Evolutionary conservation across 2,113 vertebrate genomes (phyloP).

Genomic region (Gorilla gorilla): DNA sequence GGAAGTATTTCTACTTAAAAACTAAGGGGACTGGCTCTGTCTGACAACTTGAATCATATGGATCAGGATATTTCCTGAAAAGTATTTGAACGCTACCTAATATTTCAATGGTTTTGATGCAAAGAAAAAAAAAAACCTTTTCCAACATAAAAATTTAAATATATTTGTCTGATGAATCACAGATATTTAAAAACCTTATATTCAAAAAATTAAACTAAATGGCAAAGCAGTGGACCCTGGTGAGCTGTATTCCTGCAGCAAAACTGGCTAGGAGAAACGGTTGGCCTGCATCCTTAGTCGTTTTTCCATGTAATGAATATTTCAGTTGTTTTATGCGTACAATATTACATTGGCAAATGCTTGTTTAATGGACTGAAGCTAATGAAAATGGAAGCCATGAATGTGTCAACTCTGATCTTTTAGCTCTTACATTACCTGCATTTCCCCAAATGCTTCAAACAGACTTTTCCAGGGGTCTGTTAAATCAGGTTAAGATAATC

Average conservation of each 20-base stretch:
- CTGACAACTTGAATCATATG: background rate
- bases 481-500: conserved; percentile 12
- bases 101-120: background rate
- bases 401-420: conserved; percentile 69
- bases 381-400: conserved; percentile 80
- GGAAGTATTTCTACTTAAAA: background rate
- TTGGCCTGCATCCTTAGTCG: background rate
- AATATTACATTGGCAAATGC: conserved; percentile 71
- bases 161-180: background rate
- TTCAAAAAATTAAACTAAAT: conserved; percentile 17
- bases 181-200: conserved; percentile 29
- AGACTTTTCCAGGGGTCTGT: background rate
- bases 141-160: background rate
- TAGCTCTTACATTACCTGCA: conserved; percentile 68
- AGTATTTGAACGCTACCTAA: background rate
- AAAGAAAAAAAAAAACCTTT: background rate
- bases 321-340: conserved; percentile 73
- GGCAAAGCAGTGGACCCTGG: background rate
- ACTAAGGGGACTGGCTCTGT: background rate
- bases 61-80: background rate
- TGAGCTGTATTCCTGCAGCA: background rate
- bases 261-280: background rate
- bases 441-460: conserved; percentile 38
- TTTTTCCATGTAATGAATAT: conserved; percentile 73
- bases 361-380: conserved; percentile 79